Percentiles rank a stretch among this genome's conserved stretches.
Conservation (phyloP, 2,797 vertebrate species). For the Enteromius anoplus region DNA sequence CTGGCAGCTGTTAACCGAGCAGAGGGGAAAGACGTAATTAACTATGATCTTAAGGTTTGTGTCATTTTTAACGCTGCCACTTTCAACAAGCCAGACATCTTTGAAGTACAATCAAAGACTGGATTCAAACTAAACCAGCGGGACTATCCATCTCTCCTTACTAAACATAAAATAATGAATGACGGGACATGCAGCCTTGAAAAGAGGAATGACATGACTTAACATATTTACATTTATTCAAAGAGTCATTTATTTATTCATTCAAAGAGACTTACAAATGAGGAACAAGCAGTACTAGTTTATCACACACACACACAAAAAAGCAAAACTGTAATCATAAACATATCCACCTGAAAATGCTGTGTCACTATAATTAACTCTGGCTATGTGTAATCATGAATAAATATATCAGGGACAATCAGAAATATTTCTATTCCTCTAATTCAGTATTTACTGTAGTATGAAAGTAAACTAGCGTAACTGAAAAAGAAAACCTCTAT, state of each 20-base stretch:
- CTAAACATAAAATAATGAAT: not conserved
- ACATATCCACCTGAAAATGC: no score
- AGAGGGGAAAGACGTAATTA: conserved; percentile 26
- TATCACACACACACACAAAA: not conserved
- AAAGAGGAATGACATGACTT: not conserved
- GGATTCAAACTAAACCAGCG: not conserved
- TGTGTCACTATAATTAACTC: not conserved
- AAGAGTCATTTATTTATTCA: not conserved
- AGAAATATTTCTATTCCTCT: not conserved
- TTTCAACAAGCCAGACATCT: conserved; percentile 17
- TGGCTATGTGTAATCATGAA: not conserved
- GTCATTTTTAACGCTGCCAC: conserved; percentile 31
- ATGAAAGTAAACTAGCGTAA: not conserved
- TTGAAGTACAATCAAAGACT: conserved; percentile 17
- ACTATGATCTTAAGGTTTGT: conserved; percentile 10
- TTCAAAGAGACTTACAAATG: conserved; percentile 1
- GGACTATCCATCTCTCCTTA: not conserved
- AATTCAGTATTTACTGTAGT: not conserved
- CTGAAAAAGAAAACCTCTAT: not conserved
- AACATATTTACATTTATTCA: not conserved
- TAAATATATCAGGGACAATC: not conserved
- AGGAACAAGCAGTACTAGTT: not conserved
- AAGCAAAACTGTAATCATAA: not conserved
- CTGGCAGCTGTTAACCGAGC: conserved; percentile 51
- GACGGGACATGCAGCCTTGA: not conserved